These are phyloP conservation scores for Drosophila pseudotalamancana DNA, from an alignment of 2,888 invertebrate species.

Conservation along the genomic window DNA sequence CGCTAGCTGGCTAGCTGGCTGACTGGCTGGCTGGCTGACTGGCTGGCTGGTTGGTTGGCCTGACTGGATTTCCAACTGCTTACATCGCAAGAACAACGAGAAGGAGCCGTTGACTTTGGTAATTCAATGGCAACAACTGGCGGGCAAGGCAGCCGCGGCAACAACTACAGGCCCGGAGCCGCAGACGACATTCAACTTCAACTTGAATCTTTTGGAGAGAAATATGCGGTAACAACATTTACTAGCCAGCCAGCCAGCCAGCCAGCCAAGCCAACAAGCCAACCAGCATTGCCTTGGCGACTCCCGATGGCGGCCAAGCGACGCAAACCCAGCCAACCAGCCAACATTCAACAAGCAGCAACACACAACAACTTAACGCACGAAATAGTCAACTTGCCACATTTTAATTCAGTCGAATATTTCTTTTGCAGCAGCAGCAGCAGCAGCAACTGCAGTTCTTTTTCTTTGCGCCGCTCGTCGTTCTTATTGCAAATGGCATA, in stretches of 20 bases:
- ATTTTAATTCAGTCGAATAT: conserved; percentile 80
- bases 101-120: conserved; percentile 70
- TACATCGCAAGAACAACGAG: conserved; percentile 22
- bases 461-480: conserved; percentile 33
- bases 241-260: conserved; percentile 46
- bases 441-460: conserved; percentile 19
- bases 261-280: conserved; percentile 37
- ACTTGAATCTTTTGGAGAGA: conserved; percentile 68
- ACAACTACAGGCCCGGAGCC: conserved; percentile 23
- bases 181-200: conserved; percentile 69
- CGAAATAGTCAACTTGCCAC: conserved; percentile 79
- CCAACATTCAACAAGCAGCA: conserved; percentile 20
- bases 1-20: conserved; percentile 35
- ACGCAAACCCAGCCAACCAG: conserved; percentile 39
- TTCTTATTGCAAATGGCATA: conserved; percentile 68
- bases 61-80: no score
- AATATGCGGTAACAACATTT: conserved; percentile 77
- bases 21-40: not conserved
- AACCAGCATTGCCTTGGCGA: conserved; percentile 34
- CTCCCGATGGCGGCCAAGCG: conserved; percentile 19
- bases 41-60: conserved; percentile 5
- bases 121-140: conserved; percentile 72
- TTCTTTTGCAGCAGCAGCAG: conserved; percentile 41
- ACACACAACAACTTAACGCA: conserved; percentile 50
- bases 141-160: conserved; percentile 33